These are phyloP conservation scores for Monodelphis domestica DNA, from an alignment of 2,797 vertebrate species.

Conservation along the genomic window DNA sequence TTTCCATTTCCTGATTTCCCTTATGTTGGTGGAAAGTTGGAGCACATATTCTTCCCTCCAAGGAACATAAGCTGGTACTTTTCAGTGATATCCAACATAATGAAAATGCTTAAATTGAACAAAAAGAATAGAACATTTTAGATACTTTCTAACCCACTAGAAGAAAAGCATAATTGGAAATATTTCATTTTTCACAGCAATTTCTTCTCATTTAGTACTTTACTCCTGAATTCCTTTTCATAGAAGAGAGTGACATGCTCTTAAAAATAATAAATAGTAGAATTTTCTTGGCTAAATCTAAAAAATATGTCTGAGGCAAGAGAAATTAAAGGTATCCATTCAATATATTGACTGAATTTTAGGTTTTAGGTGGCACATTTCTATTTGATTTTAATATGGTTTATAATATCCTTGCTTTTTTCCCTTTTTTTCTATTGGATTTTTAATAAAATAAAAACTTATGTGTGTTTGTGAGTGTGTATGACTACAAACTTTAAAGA, in stretches of 20 bases:
- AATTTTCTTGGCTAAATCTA: constrained; percentile 17
- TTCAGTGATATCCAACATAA: constrained; percentile 1
- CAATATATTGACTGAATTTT: constrained; percentile 42
- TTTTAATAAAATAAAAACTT: background rate
- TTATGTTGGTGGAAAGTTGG: background rate
- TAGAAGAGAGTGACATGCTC: background rate
- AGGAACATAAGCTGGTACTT: background rate
- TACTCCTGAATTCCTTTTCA: background rate
- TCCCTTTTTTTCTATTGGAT: constrained; percentile 15
- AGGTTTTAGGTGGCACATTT: background rate
- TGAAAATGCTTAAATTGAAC: constrained; percentile 17
- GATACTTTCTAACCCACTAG: background rate
- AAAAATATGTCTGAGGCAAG: constrained; percentile 14
- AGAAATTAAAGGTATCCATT: background rate
- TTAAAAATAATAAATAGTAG: constrained; percentile 12
- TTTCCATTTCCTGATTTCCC: background rate
- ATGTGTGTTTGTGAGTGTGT: background rate
- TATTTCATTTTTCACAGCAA: background rate
- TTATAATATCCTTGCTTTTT: constrained; percentile 10
- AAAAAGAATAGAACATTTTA: background rate
- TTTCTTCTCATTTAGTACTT: constrained; percentile 21
- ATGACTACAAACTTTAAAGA: background rate
- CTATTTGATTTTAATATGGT: constrained; percentile 25
- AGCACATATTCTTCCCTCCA: background rate
- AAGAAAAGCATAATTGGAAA: background rate